phyloP scores from a whole-genome alignment of 2,113 vertebrate species.

The Embiotoca jacksoni region DNA sequence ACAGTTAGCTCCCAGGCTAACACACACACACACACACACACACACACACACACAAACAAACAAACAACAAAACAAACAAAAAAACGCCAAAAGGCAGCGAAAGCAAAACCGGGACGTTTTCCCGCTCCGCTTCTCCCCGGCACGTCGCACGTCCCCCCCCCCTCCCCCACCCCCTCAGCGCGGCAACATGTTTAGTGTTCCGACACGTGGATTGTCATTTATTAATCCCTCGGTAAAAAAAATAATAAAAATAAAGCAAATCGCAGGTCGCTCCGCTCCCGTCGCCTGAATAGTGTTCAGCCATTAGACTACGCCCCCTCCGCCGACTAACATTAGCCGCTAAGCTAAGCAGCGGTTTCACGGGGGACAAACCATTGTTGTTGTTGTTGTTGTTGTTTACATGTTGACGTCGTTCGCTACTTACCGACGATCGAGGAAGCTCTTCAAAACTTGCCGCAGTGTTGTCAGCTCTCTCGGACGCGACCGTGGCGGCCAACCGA shows the following conservation, averaged over 20 bases:
- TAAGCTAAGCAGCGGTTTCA: constrained; percentile 49
- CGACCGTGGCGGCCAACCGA: constrained; percentile 61
- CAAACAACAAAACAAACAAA: too few species aligned
- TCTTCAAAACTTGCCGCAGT: constrained; percentile 48
- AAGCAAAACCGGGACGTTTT: constrained; percentile 39
- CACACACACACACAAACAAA: too few species aligned
- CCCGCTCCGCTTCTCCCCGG: background rate
- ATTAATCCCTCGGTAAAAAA: too few species aligned
- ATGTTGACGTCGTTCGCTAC: constrained; percentile 59
- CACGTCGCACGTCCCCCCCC: too few species aligned
- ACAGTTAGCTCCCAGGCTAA: constrained; percentile 66
- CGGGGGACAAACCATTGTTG: constrained; percentile 23
- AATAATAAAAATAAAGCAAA: background rate
- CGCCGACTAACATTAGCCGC: constrained; percentile 63
- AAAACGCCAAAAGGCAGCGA: constrained; percentile 28
- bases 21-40: background rate
- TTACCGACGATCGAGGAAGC: constrained; percentile 62
- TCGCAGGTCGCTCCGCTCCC: background rate
- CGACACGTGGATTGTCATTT: too few species aligned
- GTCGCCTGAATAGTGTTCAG: constrained; percentile 56
- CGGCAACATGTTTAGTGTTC: too few species aligned
- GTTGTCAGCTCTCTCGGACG: constrained; percentile 62
- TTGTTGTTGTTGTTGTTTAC: constrained; percentile 59
- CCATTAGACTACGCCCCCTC: constrained; percentile 82
- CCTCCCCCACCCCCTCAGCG: too few species aligned